Base-by-base conservation (phyloP, 2,888 invertebrate species). In the Apamea anceps region DNA sequence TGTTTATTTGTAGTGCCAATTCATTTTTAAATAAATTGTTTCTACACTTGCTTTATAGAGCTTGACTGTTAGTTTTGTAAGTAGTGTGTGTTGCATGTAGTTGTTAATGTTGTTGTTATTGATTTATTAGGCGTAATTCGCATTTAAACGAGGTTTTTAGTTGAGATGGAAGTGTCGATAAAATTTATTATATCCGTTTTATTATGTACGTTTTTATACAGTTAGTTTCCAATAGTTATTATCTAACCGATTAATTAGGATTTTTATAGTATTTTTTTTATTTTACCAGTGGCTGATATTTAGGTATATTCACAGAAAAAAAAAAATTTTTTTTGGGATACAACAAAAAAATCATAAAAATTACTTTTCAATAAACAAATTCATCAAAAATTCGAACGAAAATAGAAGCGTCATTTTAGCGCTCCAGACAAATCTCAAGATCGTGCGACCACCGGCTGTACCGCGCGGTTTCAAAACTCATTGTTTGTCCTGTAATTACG, bases 401-500 rank as follows among this genome's bases (percentile, higher is more conserved):
- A 37, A 62, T 10, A 0, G 13, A 77, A 87, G 80, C 83, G 75
- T 68, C 90, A 90, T 92, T 89, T 91, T 91, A 92, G 67, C 78
- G 77, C 78, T 45, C 71, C 42, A 57, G 72, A n/a, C 82, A 82
- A 68, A 85, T 81, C 89, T 92, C 93, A 94, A 95, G 94, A 94
- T 93, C 95, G 95, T 95, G 95, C 89, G 94, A 94, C 90, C 87
- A 82, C 83, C 80, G 88, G 88, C 84, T 32, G 70, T 75, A 65
- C 75, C 83, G 84, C 72, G 72, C 80, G 83, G 90, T 95, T 95
- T 90, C 95, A 93, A 94, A 93, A 95, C 91, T 88, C 89, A 95
- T 95, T 95, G 95, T 95, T 93, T 92, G 93, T 92, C 90, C 90
- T 91, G 86, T 92, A 93, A 95, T 95, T 94, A 92, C 90, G 81